phyloP scores from a whole-genome alignment of 2,888 invertebrate species.

The Smittia sp. region DNA sequence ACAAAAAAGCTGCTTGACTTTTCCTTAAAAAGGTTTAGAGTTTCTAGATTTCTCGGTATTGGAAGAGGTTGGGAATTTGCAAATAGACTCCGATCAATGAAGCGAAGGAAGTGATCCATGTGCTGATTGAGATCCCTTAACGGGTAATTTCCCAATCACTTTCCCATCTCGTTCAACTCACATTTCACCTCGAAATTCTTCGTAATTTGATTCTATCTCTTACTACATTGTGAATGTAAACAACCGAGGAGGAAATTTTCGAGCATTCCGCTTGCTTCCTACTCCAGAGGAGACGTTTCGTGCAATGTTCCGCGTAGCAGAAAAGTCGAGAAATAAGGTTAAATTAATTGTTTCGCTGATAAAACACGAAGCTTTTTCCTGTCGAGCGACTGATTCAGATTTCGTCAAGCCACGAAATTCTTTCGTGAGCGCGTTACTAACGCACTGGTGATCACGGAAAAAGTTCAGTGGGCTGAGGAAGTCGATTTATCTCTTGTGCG shows the following conservation, averaged over 20 bases:
- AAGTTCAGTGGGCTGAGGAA: too few relatives aligned
- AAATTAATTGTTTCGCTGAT: conserved; percentile 28
- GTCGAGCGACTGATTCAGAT: neutral
- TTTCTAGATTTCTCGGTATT: neutral
- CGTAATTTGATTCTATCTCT: neutral
- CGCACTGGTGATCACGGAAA: neutral
- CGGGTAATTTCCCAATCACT: too few relatives aligned
- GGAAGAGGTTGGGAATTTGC: neutral
- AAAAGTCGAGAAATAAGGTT: conserved; percentile 6
- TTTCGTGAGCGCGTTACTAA: neutral
- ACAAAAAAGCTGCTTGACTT: neutral
- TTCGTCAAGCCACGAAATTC: neutral
- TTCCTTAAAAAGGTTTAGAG: neutral
- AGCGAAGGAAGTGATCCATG: too few relatives aligned
- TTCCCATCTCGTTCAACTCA: too few relatives aligned
- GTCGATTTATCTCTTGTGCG: too few relatives aligned
- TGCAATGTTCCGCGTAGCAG: conserved; percentile 1
- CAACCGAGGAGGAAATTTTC: conserved; percentile 5
- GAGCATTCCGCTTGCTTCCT: neutral
- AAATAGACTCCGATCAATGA: too few relatives aligned
- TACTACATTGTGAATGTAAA: conserved; percentile 13
- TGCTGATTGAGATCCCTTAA: too few relatives aligned
- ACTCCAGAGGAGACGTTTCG: neutral
- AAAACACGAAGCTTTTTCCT: conserved; percentile 16
- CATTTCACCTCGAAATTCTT: neutral